Evolutionary conservation across 2,113 vertebrate species (phyloP), one percentile per base, ranked within the genome.

Genomic region (Piaya cayana): DNA sequence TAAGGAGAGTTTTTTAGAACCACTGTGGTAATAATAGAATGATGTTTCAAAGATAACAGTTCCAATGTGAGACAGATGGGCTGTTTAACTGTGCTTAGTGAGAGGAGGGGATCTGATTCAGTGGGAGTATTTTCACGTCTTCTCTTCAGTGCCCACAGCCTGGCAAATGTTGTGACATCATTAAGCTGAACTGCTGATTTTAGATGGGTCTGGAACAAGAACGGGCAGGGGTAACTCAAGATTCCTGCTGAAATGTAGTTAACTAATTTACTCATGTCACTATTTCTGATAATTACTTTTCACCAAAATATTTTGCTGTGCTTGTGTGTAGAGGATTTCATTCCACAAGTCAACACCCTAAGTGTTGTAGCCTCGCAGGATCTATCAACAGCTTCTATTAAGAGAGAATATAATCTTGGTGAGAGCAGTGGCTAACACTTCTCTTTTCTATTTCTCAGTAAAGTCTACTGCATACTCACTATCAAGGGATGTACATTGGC

Each of bases 261-360:
- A 98, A 97, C 95, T 97, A 97, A 98, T 98, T 97, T 97, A 97
- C 97, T 96, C 95, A 96, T 97, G 97, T 98, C 98, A 98, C 97
- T 98, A 96, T 98, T 98, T 98, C 97, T 96, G 97, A 98, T 98
- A 98, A 98, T 98, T 98, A 98, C 98, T 98, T 98, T 98, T 98
- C 98, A 98, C 97, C 98, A 98, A 98, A 99, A 98, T 98, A 99
- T 99, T 98, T 98, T 98, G 98, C 98, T 98, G 94, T 98, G 97
- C 98, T 98, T 98, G 96, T 98, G 97, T 98, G 96, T 96, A 97
- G 97, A 97, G 94, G 96, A 98, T 97, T 98, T 98, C 97, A 97
- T 98, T 98, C 98, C 97, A 96, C 91, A 97, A 98, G 98, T 98
- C 98, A 98, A 98, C 98, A 98, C 97, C 86, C 95, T 93, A 95